Percentiles rank a stretch among this genome's conserved stretches.
phyloP scores from a whole-genome alignment of 2,113 vertebrate species.

The Sinocyclocheilus rhinocerous region DNA sequence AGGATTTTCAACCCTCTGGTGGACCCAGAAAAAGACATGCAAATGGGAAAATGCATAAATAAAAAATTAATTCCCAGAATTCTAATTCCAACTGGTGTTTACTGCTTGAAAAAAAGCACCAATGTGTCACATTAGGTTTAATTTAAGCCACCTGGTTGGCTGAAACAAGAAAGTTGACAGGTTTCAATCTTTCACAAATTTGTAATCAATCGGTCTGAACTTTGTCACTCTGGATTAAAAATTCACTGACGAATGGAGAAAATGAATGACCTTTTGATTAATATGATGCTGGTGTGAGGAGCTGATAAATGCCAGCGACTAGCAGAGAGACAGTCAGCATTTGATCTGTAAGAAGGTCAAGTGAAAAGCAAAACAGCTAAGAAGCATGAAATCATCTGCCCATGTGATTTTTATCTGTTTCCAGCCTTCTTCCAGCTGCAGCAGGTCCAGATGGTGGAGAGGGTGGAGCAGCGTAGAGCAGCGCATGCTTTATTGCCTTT shows the following conservation, averaged over 20 bases:
- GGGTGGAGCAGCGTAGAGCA: conserved; percentile 47
- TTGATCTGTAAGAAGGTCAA: conserved; percentile 77
- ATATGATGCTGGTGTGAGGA: conserved; percentile 62
- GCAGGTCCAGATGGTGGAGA: neutral
- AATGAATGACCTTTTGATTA: conserved; percentile 75
- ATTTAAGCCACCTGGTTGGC: neutral
- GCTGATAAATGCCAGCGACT: conserved; percentile 71
- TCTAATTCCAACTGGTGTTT: neutral
- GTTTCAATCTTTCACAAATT: neutral
- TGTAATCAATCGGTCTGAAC: neutral
- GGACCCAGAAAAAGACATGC: neutral
- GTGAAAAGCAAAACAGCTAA: conserved; percentile 65
- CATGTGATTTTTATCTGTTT: conserved; percentile 61
- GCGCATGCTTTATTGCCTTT: conserved; percentile 64
- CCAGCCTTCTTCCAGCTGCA: conserved; percentile 59
- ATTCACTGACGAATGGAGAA: conserved; percentile 46
- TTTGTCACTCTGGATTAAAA: conserved; percentile 9
- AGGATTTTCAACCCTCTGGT: neutral
- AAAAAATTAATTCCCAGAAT: too few relatives aligned
- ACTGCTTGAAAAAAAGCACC: neutral
- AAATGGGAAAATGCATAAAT: conserved; percentile 1
- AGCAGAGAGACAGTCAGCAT: conserved; percentile 65
- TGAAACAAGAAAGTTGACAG: neutral
- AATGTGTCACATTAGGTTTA: neutral
- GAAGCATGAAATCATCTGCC: conserved; percentile 65